These are phyloP conservation scores for Fundulus diaphanus DNA, from an alignment of 2,797 vertebrate genomes.

Conservation along the genomic window DNA sequence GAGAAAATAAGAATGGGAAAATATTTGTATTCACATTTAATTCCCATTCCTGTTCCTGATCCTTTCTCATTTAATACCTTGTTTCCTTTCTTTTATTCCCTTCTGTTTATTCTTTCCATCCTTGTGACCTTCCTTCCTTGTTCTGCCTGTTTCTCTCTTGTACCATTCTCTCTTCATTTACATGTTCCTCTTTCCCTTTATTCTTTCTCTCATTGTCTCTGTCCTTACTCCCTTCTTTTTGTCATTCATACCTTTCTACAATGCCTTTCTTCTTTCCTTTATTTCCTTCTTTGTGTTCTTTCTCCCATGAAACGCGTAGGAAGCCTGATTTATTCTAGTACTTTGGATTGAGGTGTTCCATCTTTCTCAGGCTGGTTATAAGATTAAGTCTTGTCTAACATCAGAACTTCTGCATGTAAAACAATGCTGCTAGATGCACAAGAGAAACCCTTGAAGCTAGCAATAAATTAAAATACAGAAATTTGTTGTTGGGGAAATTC, in stretches of 20 bases:
- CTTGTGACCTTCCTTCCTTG: background rate
- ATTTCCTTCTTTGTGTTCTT: no score
- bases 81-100: no score
- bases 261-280: no score
- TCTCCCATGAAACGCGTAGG: no score
- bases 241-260: no score
- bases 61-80: background rate
- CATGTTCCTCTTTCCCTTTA: no score
- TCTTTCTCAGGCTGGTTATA: background rate
- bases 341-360: background rate
- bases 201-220: no score
- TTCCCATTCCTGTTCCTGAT: background rate
- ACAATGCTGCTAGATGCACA: background rate
- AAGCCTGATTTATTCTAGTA: background rate
- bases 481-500: background rate
- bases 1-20: background rate
- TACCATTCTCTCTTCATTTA: no score
- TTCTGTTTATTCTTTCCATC: no score
- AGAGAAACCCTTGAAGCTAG: background rate
- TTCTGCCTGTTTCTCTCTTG: no score
- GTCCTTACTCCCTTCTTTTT: no score
- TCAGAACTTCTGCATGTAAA: background rate
- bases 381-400: background rate
- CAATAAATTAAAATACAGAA: background rate
- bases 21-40: background rate